A percentile compares a stretch with the other conserved stretches of the same genome.
Evolutionary conservation across 2,797 vertebrate genomes (phyloP).

Genomic region (Nannoperca australis): DNA sequence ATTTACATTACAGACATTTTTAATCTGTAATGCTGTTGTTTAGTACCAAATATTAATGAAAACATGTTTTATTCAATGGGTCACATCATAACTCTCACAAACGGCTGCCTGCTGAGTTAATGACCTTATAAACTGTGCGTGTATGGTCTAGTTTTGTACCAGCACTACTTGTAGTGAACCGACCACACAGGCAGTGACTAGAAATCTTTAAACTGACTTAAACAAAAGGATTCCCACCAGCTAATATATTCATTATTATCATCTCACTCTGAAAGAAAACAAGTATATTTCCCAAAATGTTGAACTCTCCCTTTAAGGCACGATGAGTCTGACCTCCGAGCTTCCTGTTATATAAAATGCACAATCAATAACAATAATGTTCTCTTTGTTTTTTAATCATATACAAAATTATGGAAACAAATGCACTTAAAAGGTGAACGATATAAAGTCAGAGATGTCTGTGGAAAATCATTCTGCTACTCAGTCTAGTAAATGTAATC

Average conservation of each 20-base stretch:
- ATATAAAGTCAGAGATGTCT: not conserved
- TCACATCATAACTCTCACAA: too few species aligned
- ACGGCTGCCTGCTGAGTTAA: not conserved
- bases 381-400: not conserved
- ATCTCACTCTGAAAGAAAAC: not conserved
- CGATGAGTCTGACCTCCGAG: not conserved
- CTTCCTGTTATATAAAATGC: conserved; percentile 1
- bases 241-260: not conserved
- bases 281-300: not conserved
- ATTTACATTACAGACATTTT: not conserved
- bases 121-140: not conserved
- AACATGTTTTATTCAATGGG: not conserved
- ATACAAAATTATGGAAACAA: not conserved
- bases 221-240: not conserved
- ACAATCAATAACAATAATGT: not conserved
- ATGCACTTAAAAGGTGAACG: not conserved
- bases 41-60: not conserved
- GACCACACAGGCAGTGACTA: not conserved
- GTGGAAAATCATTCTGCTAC: not conserved
- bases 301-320: not conserved
- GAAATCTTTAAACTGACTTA: not conserved
- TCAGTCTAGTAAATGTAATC: not conserved
- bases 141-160: not conserved
- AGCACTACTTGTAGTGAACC: not conserved
- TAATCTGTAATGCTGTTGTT: not conserved